Base-by-base conservation (phyloP, 2,113 vertebrate species). In the Lampris incognitus region DNA sequence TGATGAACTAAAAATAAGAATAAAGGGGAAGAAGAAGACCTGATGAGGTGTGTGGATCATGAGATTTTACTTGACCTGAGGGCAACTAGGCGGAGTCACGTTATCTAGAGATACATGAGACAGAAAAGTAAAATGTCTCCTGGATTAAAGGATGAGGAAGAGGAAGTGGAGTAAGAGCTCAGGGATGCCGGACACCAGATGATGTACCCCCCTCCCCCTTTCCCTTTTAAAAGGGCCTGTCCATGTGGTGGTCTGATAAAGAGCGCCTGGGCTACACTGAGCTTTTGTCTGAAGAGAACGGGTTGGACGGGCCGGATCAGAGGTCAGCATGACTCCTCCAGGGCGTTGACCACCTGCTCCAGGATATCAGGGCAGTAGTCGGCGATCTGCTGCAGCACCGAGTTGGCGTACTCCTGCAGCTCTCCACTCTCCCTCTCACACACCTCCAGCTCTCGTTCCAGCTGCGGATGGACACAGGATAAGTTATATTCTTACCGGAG, bases 331-430 rank as follows among this genome's bases (percentile, higher is more conserved):
- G 97, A 99, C 92, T 99, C 98, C 89, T 99, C 98, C 52, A 99
- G 92, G 2, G 98, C 96, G 0, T 97, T 99, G 90, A 99, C 98
- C 1, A 99, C 98, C 91, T 98, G 97, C 92, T 99, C 98, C 88
- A 99, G 95, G 93, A 99, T 99, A 90, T 99, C 98, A 0, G 98
- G 98, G 92, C 98, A 99, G 93, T 97, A 97, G 84, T 99, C 98
- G 0, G 98, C 97, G 11, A 99, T 99, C 92, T 99, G 96, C 91
- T 99, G 98, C n/a, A 99, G 94, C 61, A 99, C 94, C 69, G 95
- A 92, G 55, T 99, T 99, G 92, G 98, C 98, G 49, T 97, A 99
- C 81, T 99, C 98, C 94, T 99, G 98, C 75, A 99, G 95, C 78
- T 99, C 97, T 0, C 95, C 93, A 0, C 93, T 98, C 91, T 99